Conservation (phyloP, 2,797 vertebrate genomes). For the Psittacula echo region DNA sequence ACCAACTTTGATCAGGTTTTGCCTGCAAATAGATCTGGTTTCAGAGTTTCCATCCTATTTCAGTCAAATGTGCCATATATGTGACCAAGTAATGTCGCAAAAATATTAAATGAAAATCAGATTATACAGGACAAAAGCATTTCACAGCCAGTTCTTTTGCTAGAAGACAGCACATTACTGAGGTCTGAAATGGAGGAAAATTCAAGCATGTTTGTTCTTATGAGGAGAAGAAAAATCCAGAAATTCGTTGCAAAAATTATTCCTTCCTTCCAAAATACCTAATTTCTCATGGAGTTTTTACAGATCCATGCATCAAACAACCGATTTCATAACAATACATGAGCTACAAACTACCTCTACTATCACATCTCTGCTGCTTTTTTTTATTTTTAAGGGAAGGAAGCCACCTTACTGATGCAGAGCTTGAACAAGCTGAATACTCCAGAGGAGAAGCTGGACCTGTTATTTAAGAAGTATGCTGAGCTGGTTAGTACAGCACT, state of each 20-base stretch:
- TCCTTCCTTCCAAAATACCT: neutral
- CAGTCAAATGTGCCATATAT: neutral
- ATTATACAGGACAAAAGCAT: neutral
- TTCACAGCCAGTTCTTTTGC: neutral
- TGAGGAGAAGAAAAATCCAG: neutral
- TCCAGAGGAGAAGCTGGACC: constrained; percentile 88
- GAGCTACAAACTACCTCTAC: neutral
- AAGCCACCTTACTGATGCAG: constrained; percentile 85
- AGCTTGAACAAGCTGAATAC: constrained; percentile 83
- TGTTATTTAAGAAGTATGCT: constrained; percentile 86
- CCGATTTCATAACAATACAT: neutral
- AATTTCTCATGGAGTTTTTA: neutral
- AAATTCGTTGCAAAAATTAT: neutral
- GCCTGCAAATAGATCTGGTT: neutral
- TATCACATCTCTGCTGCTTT: neutral
- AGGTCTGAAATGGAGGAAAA: neutral
- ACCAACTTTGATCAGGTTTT: neutral
- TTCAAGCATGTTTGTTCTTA: neutral
- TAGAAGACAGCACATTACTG: neutral
- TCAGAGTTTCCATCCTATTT: neutral
- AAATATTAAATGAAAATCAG: neutral
- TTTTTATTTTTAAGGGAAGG: constrained; percentile 85
- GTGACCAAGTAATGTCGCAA: neutral
- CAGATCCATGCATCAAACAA: neutral
- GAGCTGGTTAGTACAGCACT: constrained; percentile 86